Conservation (phyloP, 1,140 invertebrate genomes). For the Arctopsyche grandis region DNA sequence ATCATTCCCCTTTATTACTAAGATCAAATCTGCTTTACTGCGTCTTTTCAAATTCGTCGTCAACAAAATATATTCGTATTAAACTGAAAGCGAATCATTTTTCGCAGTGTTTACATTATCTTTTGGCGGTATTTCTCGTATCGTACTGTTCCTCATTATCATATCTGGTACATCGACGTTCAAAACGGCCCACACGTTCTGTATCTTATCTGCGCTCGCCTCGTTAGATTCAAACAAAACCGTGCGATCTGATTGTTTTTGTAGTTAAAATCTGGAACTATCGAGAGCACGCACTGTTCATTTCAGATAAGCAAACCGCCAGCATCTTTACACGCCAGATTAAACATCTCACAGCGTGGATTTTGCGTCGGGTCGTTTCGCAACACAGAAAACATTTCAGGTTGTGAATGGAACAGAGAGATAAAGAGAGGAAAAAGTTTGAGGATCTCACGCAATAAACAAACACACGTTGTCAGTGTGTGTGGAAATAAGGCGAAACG, state of each 20-base stretch:
- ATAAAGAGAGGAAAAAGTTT: background rate
- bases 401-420: too few relatives aligned
- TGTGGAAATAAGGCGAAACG: background rate
- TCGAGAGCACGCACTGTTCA: background rate
- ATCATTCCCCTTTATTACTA: slow-evolving; percentile 24
- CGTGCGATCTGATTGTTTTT: slow-evolving; percentile 1
- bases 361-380: too few relatives aligned
- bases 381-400: too few relatives aligned
- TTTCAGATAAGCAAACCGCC: slow-evolving; percentile 2
- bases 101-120: too few relatives aligned
- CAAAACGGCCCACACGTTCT: background rate
- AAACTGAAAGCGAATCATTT: background rate
- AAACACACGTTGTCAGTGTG: background rate
- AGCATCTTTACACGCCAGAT: background rate
- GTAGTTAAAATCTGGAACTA: background rate
- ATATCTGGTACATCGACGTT: background rate
- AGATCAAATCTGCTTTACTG: slow-evolving; percentile 29
- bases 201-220: background rate
- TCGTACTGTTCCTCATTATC: background rate
- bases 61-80: background rate
- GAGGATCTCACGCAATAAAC: background rate
- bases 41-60: slow-evolving; percentile 10
- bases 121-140: background rate
- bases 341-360: background rate
- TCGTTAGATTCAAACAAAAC: background rate